Percentiles rank a stretch among this genome's conserved stretches.
These are phyloP conservation scores for Chesias legatella DNA, from an alignment of 2,888 invertebrate species.

Conservation along the genomic window DNA sequence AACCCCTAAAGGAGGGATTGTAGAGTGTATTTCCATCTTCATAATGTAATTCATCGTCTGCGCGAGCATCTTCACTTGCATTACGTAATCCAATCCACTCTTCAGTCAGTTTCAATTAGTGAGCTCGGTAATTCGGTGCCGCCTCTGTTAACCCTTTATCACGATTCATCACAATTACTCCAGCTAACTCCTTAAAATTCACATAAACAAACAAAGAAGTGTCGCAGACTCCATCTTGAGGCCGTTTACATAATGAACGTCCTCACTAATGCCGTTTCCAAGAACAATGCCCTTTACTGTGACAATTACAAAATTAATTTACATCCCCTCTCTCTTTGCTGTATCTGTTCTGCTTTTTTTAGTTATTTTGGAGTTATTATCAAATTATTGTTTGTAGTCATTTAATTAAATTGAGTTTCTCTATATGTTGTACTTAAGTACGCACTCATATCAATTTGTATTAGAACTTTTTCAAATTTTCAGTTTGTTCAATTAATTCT, in stretches of 20 bases:
- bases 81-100: no score
- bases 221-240: slow-evolving; percentile 12
- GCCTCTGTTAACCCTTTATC: slow-evolving; percentile 11
- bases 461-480: no score
- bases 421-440: no score
- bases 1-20: no score
- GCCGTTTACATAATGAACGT: slow-evolving; percentile 20
- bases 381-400: neutral
- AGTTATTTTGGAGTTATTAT: neutral
- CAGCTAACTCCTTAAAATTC: slow-evolving; percentile 27
- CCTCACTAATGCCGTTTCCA: slow-evolving; percentile 23
- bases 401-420: no score
- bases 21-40: no score
- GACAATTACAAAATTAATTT: slow-evolving; percentile 32
- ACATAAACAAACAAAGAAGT: slow-evolving; percentile 29
- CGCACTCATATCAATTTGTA: no score
- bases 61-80: no score
- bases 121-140: neutral
- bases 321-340: slow-evolving; percentile 23
- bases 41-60: no score
- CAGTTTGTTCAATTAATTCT: no score
- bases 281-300: slow-evolving; percentile 25
- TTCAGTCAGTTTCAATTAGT: neutral
- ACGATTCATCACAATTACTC: slow-evolving; percentile 23
- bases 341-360: slow-evolving; percentile 2